Evolutionary conservation across 2,888 invertebrate genomes (phyloP).

Genomic region (Resseliella maxima): DNA sequence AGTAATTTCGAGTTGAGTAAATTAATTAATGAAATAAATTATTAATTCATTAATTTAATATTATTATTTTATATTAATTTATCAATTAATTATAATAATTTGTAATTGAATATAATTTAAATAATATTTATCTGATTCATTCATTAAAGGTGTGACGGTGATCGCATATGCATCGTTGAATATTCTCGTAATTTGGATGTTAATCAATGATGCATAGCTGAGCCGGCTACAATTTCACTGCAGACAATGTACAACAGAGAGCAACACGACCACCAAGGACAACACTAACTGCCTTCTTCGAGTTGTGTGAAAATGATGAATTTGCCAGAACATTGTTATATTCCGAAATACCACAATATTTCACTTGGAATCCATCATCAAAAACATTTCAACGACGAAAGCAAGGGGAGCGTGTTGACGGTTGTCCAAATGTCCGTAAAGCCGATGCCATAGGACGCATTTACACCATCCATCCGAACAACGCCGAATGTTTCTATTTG

Average conservation of each 20-base stretch:
- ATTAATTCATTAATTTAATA: no score
- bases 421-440: conserved; percentile 61
- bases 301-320: conserved; percentile 61
- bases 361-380: conserved; percentile 62
- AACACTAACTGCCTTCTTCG: conserved; percentile 64
- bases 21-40: no score
- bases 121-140: no score
- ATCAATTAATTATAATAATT: no score
- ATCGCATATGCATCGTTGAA: no score
- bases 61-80: no score
- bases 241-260: conserved; percentile 60
- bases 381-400: conserved; percentile 63
- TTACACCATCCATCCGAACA: conserved; percentile 64
- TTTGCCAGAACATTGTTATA: conserved; percentile 63
- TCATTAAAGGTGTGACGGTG: no score
- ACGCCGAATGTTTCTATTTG: conserved; percentile 64
- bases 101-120: no score
- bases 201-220: no score
- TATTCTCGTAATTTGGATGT: no score
- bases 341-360: conserved; percentile 61
- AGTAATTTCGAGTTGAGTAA: no score
- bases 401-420: conserved; percentile 62
- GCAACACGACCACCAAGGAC: conserved; percentile 59
- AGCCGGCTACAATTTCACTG: no score
- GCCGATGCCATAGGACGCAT: conserved; percentile 63